Conservation (phyloP, 2,888 invertebrate genomes). For the Eupelmus urozonus region DNA sequence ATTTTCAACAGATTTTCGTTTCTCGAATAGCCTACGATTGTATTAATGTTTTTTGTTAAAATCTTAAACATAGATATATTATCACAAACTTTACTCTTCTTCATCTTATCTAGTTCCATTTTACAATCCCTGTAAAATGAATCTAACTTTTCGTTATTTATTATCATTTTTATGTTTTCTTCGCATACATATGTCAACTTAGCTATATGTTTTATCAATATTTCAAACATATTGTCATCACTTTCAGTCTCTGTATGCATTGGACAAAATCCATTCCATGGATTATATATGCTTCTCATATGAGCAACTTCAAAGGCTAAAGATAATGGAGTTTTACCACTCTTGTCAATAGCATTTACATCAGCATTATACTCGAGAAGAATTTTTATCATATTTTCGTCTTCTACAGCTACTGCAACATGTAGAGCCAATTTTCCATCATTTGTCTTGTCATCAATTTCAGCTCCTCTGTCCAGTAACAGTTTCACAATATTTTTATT, state of each 20-base stretch:
- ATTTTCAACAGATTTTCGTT: conserved; percentile 35
- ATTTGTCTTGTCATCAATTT: conserved; percentile 81
- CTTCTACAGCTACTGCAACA: conserved; percentile 80
- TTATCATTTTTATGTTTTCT: conserved; percentile 47
- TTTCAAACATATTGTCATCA: conserved; percentile 43
- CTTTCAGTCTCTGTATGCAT: conserved; percentile 18
- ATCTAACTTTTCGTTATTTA: conserved; percentile 15
- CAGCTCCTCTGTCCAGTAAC: conserved; percentile 80
- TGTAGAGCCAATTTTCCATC: conserved; percentile 83
- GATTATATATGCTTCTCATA: conserved; percentile 54
- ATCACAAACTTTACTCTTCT: conserved; percentile 25
- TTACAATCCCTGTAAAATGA: conserved; percentile 36
- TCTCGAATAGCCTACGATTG: conserved; percentile 34
- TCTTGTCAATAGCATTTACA: conserved; percentile 78
- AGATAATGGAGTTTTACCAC: conserved; percentile 78
- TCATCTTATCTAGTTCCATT: conserved; percentile 34
- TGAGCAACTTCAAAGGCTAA: conserved; percentile 43
- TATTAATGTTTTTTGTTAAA: conserved; percentile 27
- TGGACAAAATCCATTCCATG: conserved; percentile 51
- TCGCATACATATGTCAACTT: conserved; percentile 36
- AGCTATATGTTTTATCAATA: conserved; percentile 47
- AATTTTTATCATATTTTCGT: conserved; percentile 78
- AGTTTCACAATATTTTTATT: conserved; percentile 78
- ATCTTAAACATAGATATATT: conserved; percentile 43
- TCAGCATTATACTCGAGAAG: conserved; percentile 81